phyloP scores from a whole-genome alignment of 2,797 vertebrate species.

The Gadopsis bispinosus region DNA sequence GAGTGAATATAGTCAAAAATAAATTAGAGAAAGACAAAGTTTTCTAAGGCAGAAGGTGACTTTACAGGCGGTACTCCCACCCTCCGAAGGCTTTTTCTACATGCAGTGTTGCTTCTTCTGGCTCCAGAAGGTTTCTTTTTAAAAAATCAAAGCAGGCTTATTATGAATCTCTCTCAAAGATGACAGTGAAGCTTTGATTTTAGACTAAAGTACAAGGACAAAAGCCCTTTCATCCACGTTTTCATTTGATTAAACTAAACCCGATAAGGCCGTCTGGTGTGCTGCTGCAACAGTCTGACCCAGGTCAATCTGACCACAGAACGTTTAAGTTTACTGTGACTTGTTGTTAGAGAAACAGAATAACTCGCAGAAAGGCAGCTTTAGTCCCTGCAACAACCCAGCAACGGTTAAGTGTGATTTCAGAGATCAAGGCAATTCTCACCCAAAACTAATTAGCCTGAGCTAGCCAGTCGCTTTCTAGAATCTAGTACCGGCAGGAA shows the following conservation, averaged over 20 bases:
- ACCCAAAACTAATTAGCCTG: slow-evolving; percentile 20
- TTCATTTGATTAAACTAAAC: slow-evolving; percentile 45
- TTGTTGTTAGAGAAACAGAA: slow-evolving; percentile 12
- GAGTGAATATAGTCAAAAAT: slow-evolving; percentile 36
- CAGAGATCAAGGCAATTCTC: background rate
- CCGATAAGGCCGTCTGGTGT: slow-evolving; percentile 26
- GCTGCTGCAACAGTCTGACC: slow-evolving; percentile 22
- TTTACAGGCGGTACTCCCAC: slow-evolving; percentile 36
- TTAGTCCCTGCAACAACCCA: background rate
- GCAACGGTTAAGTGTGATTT: background rate
- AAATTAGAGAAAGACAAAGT: slow-evolving; percentile 23
- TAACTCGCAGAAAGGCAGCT: background rate
- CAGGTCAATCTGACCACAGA: slow-evolving; percentile 30
- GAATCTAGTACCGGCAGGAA: slow-evolving; percentile 6
- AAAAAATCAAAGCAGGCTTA: slow-evolving; percentile 58
- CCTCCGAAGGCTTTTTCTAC: slow-evolving; percentile 28
- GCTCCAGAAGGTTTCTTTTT: slow-evolving; percentile 54
- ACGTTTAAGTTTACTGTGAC: background rate
- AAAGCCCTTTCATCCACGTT: slow-evolving; percentile 51
- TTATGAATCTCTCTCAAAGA: slow-evolving; percentile 40
- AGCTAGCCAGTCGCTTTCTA: slow-evolving; percentile 27
- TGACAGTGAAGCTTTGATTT: slow-evolving; percentile 50
- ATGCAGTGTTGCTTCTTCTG: slow-evolving; percentile 36
- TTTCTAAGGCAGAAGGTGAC: slow-evolving; percentile 52
- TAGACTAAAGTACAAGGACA: slow-evolving; percentile 58